Evolutionary conservation across 1,140 invertebrate species (phyloP).

Genomic region (Nasonia longicornis): DNA sequence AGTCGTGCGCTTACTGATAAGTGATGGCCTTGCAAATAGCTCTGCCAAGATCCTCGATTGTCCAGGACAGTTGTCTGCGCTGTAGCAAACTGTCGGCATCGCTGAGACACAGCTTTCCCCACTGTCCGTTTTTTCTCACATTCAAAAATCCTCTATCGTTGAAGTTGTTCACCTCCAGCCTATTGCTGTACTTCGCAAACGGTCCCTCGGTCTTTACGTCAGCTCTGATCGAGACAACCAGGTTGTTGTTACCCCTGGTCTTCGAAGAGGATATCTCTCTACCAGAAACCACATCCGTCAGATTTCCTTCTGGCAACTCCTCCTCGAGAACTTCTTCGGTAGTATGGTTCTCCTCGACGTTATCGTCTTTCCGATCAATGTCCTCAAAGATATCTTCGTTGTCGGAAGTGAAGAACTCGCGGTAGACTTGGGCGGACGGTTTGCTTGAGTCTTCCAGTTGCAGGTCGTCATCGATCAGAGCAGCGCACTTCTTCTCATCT

Average conservation of each 20-base stretch:
- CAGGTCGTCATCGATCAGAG: conserved; percentile 62
- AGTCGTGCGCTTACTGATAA: conserved; percentile 74
- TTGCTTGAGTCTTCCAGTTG: not conserved
- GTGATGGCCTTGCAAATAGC: conserved; percentile 84
- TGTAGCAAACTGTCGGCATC: conserved; percentile 53
- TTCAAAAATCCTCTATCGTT: conserved; percentile 76
- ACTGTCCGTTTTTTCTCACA: conserved; percentile 80
- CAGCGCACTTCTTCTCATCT: conserved; percentile 82
- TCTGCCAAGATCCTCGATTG: conserved; percentile 78
- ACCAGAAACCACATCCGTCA: conserved; percentile 52
- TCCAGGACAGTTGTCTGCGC: conserved; percentile 64
- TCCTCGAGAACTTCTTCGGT: not conserved
- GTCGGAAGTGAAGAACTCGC: conserved; percentile 6
- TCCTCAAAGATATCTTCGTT: not conserved
- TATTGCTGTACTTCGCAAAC: conserved; percentile 35
- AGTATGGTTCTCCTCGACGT: not conserved
- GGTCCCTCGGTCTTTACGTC: conserved; percentile 45
- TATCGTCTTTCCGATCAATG: not conserved
- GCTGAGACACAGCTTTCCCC: conserved; percentile 80
- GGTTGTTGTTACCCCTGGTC: conserved; percentile 25
- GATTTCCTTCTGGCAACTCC: not conserved
- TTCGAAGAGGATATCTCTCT: conserved; percentile 60
- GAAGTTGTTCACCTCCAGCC: conserved; percentile 60
- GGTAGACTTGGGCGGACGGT: not conserved
- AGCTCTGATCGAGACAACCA: conserved; percentile 48